Evolutionary conservation across 2,888 invertebrate genomes (phyloP), one percentile per base, ranked within the genome.

Genomic region (Napeogenes sylphis): DNA sequence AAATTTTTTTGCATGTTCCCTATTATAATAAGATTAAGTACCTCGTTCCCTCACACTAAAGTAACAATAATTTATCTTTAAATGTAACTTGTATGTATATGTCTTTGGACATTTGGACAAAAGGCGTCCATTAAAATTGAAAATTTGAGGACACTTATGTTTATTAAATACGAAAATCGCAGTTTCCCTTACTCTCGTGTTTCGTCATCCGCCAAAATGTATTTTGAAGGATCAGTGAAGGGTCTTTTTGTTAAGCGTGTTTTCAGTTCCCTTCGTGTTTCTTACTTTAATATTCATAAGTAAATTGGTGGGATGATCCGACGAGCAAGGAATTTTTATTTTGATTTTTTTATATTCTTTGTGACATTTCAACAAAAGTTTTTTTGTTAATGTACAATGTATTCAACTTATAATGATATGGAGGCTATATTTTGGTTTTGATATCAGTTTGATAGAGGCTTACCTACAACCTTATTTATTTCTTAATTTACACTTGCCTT

Each of bases 271-370:
- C 74, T 70, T 71, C 73, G 75, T 70, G 70, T 79, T 75, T 76
- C 76, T 75, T 74, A 69, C 75, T 79, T 90, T 89, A 89, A 90
- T 89, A 89, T 89, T 89, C 87, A 89, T 89, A 87, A 89, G 87
- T 84, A 86, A 88, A 87, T 87, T 86, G 85, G 80, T 79, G 79
- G 78, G 82, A 84, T 85, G 82, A 82, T 71, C 69, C 62, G 59
- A 38, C 33, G 30, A 30, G 35, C 42, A 2, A 6, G 51, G 10
- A 51, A 8, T 47, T 51, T 51, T 21, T 51, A 47, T 4, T 8
- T 21, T 21, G 21, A 21, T 21, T 30, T 51, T 30, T 51, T 30
- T 30, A 4, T 51, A 30, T 51, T 30, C 30, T 30, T 21, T 51
- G 21, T 10, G 21, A 51, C 30, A 30, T 51, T 47, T 47, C 14